Evolutionary conservation across 2,113 vertebrate genomes (phyloP).

Genomic region (Mastomys coucha): DNA sequence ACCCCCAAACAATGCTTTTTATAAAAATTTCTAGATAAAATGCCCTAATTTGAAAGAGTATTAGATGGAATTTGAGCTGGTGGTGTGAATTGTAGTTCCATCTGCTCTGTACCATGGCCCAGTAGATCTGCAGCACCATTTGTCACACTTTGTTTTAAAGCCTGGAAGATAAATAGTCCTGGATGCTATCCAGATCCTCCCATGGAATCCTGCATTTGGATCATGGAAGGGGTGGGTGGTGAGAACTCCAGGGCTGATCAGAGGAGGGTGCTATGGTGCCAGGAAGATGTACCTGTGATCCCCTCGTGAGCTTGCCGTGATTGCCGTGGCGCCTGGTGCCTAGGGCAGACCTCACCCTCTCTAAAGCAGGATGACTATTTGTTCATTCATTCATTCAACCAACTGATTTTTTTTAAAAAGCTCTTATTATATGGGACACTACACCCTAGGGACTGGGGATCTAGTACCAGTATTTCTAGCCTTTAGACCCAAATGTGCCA

Average conservation of each 20-base stretch:
- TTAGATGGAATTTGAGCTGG: conserved; percentile 84
- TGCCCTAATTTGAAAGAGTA: conserved; percentile 86
- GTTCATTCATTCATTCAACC: background rate
- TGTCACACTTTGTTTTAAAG: conserved; percentile 88
- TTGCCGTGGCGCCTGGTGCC: background rate
- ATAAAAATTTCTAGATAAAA: conserved; percentile 84
- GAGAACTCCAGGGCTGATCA: conserved; percentile 6
- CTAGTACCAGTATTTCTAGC: background rate
- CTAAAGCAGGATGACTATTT: background rate
- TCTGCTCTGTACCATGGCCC: conserved; percentile 87
- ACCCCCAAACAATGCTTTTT: conserved; percentile 82
- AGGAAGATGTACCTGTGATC: background rate
- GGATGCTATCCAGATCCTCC: conserved; percentile 83
- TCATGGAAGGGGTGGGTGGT: background rate
- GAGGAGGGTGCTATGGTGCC: background rate
- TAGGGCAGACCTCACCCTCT: background rate
- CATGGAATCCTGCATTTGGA: conserved; percentile 71
- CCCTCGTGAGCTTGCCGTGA: background rate
- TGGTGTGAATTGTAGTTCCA: conserved; percentile 87
- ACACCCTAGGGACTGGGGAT: background rate
- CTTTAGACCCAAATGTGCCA: background rate
- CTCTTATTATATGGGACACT: background rate
- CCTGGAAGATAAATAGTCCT: conserved; percentile 84
- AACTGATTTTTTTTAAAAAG: background rate
- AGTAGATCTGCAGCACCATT: conserved; percentile 86